phyloP scores from a whole-genome alignment of 1,140 invertebrate genomes.

The Aphelinus atriplicis region DNA sequence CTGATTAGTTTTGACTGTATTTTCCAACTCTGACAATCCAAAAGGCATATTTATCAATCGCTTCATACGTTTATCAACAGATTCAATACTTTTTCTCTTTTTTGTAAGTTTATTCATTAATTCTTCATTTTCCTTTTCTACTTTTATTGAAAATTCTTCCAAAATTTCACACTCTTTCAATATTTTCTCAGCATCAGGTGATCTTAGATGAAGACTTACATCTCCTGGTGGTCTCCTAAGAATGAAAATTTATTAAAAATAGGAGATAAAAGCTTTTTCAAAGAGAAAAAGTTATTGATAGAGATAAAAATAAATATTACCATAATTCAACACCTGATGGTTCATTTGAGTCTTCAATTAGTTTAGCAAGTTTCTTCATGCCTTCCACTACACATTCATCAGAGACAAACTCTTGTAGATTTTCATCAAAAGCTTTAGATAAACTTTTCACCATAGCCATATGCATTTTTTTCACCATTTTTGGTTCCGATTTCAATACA shows the following conservation, averaged over 20 bases:
- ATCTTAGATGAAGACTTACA: conserved; percentile 50
- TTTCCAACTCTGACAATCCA: conserved; percentile 39
- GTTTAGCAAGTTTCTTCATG: conserved; percentile 44
- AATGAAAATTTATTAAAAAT: conserved; percentile 32
- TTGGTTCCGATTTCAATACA: conserved; percentile 44
- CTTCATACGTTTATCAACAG: conserved; percentile 21
- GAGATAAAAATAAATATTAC: conserved; percentile 34
- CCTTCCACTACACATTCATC: conserved; percentile 45
- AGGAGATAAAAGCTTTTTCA: background rate
- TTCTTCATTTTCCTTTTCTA: conserved; percentile 49
- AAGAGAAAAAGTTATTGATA: background rate
- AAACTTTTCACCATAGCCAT: conserved; percentile 47
- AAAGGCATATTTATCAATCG: conserved; percentile 36
- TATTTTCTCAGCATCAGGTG: conserved; percentile 48
- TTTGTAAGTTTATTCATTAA: conserved; percentile 43
- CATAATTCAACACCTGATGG: conserved; percentile 42
- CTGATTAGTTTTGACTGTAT: conserved; percentile 33
- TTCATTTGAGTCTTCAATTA: conserved; percentile 39
- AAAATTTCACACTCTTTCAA: conserved; percentile 44
- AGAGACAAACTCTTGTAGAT: conserved; percentile 44
- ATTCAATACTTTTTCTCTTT: conserved; percentile 39
- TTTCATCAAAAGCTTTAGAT: conserved; percentile 41
- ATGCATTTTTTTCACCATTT: conserved; percentile 42
- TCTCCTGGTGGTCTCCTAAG: conserved; percentile 57
- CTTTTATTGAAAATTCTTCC: conserved; percentile 39